Conservation (phyloP, 2,113 vertebrate genomes). For the Hirundichthys speculiger region DNA sequence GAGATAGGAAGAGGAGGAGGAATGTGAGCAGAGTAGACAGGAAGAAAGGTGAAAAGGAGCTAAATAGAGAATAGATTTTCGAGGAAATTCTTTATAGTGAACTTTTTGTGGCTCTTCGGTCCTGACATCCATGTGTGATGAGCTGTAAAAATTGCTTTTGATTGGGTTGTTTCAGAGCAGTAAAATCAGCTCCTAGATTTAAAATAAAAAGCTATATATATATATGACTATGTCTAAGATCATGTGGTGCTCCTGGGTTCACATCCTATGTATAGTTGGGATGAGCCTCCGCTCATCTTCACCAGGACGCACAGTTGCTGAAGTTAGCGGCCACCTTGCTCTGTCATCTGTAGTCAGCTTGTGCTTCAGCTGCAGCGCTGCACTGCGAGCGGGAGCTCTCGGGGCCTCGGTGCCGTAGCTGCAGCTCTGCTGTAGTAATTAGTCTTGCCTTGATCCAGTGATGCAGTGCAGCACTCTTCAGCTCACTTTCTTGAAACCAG, state of each 20-base stretch:
- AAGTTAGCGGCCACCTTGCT: conserved; percentile 6
- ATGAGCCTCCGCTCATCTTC: neutral
- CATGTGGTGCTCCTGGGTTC: too few relatives aligned
- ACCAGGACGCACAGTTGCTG: conserved; percentile 10
- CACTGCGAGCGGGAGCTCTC: conserved; percentile 37
- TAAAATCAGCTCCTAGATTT: too few relatives aligned
- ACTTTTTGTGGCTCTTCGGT: conserved; percentile 22
- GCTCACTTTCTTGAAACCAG: conserved; percentile 48
- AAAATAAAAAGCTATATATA: too few relatives aligned
- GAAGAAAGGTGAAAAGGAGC: conserved; percentile 37
- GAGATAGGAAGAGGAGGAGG: conserved; percentile 43
- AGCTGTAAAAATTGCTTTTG: neutral
- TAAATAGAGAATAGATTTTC: conserved; percentile 14
- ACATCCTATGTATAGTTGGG: neutral
- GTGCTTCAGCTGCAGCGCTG: conserved; percentile 49
- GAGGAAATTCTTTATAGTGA: conserved; percentile 13
- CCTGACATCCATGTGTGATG: conserved; percentile 4
- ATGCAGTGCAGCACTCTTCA: conserved; percentile 58
- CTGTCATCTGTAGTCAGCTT: conserved; percentile 49
- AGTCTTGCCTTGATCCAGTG: conserved; percentile 56
- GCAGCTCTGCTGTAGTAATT: conserved; percentile 63
- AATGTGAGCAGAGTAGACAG: conserved; percentile 44
- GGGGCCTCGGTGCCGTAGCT: conserved; percentile 40
- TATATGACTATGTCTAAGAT: too few relatives aligned
- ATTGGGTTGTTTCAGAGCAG: neutral